A percentile compares a stretch with the other conserved stretches of the same genome.
These are phyloP conservation scores for Jacana jacana DNA, from an alignment of 2,113 vertebrate species.

Conservation along the genomic window DNA sequence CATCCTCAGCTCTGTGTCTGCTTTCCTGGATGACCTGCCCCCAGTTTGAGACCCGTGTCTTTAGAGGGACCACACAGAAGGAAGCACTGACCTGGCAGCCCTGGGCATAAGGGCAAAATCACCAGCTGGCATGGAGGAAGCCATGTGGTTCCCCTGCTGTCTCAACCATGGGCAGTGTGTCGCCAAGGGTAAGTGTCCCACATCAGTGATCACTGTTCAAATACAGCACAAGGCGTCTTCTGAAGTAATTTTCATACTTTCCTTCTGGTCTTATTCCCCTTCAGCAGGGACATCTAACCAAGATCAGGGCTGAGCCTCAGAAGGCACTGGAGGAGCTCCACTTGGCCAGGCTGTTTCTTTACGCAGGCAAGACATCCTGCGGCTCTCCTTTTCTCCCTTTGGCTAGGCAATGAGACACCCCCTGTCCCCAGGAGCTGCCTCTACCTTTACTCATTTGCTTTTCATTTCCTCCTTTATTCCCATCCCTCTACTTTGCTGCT, in stretches of 20 bases:
- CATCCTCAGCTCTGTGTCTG: neutral
- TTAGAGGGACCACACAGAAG: neutral
- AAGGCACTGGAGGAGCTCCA: neutral
- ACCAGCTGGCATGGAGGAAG: neutral
- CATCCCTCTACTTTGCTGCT: neutral
- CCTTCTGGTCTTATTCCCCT: neutral
- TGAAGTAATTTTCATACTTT: neutral
- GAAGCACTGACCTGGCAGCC: neutral
- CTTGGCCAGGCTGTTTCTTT: neutral
- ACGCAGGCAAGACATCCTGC: neutral
- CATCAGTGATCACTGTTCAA: neutral
- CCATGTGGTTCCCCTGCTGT: accelerated
- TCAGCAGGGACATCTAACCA: neutral
- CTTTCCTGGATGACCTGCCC: neutral
- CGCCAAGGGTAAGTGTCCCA: accelerated
- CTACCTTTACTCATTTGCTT: neutral
- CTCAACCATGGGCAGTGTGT: accelerated
- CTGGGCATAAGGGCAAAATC: neutral
- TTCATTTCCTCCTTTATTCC: neutral
- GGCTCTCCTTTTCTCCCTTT: neutral
- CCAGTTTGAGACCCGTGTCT: neutral
- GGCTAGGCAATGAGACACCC: neutral
- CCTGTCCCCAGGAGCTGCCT: neutral
- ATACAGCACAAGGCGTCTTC: neutral
- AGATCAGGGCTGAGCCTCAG: neutral